A percentile compares a stretch with the other conserved stretches of the same genome.
Conservation (phyloP, 2,797 vertebrate species). For the Acipenser oxyrinchus region DNA sequence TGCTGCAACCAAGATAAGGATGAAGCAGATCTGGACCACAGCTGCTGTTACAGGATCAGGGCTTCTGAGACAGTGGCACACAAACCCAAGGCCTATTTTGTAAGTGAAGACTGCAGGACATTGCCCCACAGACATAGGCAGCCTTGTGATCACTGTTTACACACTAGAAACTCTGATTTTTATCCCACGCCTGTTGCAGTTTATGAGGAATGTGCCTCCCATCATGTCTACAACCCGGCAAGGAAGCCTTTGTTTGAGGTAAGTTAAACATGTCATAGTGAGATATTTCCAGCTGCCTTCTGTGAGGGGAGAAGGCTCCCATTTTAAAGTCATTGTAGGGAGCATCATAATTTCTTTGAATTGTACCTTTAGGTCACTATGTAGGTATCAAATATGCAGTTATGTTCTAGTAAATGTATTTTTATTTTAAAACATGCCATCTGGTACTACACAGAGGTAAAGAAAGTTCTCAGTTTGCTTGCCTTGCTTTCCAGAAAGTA, state of each 20-base stretch:
- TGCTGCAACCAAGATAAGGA: conserved; percentile 29
- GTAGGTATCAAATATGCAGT: too few relatives aligned
- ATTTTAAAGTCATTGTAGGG: too few relatives aligned
- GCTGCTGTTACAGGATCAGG: conserved; percentile 1
- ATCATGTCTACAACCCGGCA: conserved; percentile 28
- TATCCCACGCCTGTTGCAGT: conserved; percentile 35
- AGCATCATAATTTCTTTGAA: too few relatives aligned
- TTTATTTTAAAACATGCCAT: too few relatives aligned
- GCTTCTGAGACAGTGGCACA: neutral
- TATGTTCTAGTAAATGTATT: too few relatives aligned
- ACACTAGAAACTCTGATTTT: conserved; percentile 47
- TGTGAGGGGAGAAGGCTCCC: too few relatives aligned
- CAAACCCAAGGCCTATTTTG: neutral
- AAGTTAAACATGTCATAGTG: conserved; percentile 15
- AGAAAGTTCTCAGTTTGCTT: too few relatives aligned
- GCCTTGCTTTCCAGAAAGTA: too few relatives aligned
- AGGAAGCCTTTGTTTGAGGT: conserved; percentile 55
- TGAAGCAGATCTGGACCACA: conserved; percentile 29
- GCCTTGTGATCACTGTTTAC: neutral
- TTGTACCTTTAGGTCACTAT: too few relatives aligned
- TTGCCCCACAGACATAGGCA: neutral
- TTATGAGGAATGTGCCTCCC: conserved; percentile 28
- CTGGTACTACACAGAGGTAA: too few relatives aligned
- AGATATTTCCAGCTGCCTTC: too few relatives aligned
- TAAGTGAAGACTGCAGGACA: conserved; percentile 25